Evolutionary conservation across 2,113 vertebrate species (phyloP).

Genomic region (Cavia porcellus): DNA sequence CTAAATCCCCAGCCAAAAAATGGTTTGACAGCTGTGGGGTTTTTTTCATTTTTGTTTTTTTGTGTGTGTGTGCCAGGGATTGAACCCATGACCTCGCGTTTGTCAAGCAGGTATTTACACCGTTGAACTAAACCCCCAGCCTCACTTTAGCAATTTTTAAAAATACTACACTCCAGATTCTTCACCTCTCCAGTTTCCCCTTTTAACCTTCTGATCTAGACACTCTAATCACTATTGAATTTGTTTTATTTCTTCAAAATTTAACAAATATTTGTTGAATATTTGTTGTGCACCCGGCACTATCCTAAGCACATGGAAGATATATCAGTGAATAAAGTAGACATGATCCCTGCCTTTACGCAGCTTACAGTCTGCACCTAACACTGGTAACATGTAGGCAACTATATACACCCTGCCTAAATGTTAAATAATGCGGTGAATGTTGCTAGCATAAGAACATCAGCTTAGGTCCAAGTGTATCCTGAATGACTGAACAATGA

Average conservation of each 20-base stretch:
- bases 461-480: neutral
- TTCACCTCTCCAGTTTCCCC: neutral
- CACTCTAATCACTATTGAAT: neutral
- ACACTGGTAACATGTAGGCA: neutral
- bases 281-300: neutral
- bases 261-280: neutral
- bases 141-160: neutral
- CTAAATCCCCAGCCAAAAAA: too few relatives aligned
- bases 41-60: too few relatives aligned
- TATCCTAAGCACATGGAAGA: neutral
- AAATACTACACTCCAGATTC: neutral
- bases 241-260: neutral
- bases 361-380: neutral
- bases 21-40: too few relatives aligned
- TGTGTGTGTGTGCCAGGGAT: too few relatives aligned
- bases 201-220: neutral
- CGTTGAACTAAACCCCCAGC: too few relatives aligned
- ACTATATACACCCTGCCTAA: neutral
- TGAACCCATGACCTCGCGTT: too few relatives aligned
- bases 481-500: neutral
- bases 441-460: neutral
- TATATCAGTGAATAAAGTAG: neutral
- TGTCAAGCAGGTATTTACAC: too few relatives aligned
- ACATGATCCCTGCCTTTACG: neutral
- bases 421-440: conserved; percentile 35